A percentile compares a stretch with the other conserved stretches of the same genome.
Evolutionary conservation across 2,888 invertebrate genomes (phyloP).

Genomic region (Calameuta idolon): DNA sequence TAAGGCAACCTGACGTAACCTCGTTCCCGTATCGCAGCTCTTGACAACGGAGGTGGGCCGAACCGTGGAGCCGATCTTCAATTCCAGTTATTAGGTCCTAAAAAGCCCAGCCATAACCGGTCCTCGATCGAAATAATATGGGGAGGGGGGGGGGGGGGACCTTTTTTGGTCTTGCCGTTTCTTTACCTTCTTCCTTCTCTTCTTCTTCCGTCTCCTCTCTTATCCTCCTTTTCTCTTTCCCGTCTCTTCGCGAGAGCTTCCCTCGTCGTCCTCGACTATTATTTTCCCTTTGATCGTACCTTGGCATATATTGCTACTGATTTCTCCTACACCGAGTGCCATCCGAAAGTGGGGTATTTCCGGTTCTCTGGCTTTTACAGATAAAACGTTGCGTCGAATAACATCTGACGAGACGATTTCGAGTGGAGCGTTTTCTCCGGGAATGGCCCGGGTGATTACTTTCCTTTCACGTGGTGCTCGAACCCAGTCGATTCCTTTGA

Average conservation of each 20-base stretch:
- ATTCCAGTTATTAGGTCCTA: constrained; percentile 52
- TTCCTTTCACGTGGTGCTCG: background rate
- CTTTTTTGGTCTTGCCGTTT: constrained; percentile 11
- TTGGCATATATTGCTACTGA: background rate
- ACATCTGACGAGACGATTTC: background rate
- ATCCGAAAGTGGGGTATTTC: background rate
- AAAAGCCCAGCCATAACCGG: constrained; percentile 43
- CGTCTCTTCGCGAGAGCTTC: background rate
- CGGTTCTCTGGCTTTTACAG: background rate
- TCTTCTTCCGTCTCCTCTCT: constrained; percentile 2
- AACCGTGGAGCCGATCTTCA: constrained; percentile 35
- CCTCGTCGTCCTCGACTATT: background rate
- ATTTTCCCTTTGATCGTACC: background rate
- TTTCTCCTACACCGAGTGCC: background rate
- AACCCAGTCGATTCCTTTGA: background rate
- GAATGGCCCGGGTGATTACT: background rate
- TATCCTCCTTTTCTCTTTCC: background rate
- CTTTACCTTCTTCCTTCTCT: constrained; percentile 3
- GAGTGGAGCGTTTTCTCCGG: background rate
- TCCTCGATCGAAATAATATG: constrained; percentile 35
- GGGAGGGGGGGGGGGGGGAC: too few species aligned
- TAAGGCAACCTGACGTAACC: background rate
- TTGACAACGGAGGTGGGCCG: background rate
- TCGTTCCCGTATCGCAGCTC: constrained; percentile 6
- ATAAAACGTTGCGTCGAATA: background rate